These are phyloP conservation scores for Polyodon spathula DNA, from an alignment of 2,113 vertebrate genomes.

Conservation along the genomic window DNA sequence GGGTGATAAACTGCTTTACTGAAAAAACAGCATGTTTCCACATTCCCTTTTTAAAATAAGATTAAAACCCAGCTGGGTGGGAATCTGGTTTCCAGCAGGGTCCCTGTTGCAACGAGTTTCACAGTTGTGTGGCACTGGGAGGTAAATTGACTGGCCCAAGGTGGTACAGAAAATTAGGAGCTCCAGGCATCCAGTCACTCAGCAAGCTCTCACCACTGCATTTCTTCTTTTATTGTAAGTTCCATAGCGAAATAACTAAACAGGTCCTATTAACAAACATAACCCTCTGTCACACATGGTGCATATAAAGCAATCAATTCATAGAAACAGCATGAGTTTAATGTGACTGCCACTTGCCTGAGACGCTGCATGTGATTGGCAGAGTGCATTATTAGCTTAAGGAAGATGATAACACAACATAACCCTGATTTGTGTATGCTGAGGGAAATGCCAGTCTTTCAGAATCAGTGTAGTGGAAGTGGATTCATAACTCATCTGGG, in stretches of 20 bases:
- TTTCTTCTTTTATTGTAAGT: too few species aligned
- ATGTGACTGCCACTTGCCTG: not conserved
- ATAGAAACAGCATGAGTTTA: not conserved
- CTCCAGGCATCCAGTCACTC: not conserved
- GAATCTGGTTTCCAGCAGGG: conserved; percentile 15
- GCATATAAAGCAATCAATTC: too few species aligned
- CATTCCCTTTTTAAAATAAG: not conserved
- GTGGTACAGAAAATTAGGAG: not conserved
- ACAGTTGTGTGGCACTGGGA: not conserved
- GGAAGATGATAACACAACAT: not conserved
- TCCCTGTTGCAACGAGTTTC: conserved; percentile 6
- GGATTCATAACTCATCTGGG: too few species aligned
- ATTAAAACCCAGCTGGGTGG: conserved; percentile 2
- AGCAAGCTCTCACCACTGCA: too few species aligned
- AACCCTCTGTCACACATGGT: too few species aligned
- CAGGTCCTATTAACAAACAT: too few species aligned
- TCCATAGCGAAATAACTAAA: too few species aligned
- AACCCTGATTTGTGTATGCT: not conserved
- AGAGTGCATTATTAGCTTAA: not conserved
- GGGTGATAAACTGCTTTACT: not conserved
- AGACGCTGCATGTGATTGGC: not conserved
- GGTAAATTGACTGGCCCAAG: not conserved
- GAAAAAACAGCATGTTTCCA: not conserved
- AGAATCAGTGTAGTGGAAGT: not conserved
- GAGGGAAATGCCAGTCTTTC: not conserved